A percentile compares a stretch with the other conserved stretches of the same genome.
Evolutionary conservation across 2,113 vertebrate genomes (phyloP).

Genomic region (Callospermophilus lateralis): DNA sequence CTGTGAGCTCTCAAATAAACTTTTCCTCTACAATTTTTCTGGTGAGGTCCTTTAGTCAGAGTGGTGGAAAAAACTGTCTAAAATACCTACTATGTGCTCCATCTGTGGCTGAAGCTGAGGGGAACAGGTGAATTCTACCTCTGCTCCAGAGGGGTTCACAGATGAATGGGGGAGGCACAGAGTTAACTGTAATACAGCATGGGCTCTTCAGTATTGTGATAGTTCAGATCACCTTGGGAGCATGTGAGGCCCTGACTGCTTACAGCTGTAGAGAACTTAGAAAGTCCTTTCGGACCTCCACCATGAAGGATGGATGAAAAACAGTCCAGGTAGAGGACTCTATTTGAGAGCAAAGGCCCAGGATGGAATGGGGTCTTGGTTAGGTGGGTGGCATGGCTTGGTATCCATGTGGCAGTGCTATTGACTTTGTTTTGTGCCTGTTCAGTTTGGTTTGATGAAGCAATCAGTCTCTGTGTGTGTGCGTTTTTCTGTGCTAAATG

Average conservation of each 20-base stretch:
- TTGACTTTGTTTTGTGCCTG: background rate
- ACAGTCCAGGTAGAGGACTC: background rate
- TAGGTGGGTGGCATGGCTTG: background rate
- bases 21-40: no score
- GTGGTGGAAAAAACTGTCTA: no score
- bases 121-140: background rate
- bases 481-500: constrained; percentile 21
- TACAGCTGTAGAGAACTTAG: background rate
- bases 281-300: background rate
- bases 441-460: constrained; percentile 53
- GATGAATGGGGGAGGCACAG: background rate
- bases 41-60: no score
- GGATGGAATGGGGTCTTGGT: background rate
- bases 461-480: background rate
- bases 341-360: background rate
- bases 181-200: no score
- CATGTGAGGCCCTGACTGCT: fast-evolving
- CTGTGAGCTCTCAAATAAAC: no score
- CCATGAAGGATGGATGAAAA: background rate
- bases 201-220: background rate
- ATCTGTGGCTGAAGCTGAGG: background rate
- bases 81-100: background rate
- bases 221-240: background rate
- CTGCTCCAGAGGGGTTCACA: background rate
- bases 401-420: background rate